Evolutionary conservation across 30 jellyfish, hydroid and myxozoan species (phyloP).

Genomic region (Hydractinia symbiolongicarpus): DNA sequence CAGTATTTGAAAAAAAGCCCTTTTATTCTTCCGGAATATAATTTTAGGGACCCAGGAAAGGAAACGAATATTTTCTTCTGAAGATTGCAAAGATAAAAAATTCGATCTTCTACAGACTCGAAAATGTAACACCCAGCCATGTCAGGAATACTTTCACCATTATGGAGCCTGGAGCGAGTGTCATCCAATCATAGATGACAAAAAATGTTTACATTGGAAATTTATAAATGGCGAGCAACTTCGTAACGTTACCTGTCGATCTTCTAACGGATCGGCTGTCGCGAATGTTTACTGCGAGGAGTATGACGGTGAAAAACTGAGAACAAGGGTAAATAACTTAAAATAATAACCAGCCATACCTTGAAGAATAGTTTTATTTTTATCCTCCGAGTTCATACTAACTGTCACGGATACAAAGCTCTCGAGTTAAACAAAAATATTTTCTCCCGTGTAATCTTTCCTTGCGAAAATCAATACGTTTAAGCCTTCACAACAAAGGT

Average conservation of each 20-base stretch:
- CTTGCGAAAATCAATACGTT: too few relatives aligned
- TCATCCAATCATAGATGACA: not conserved
- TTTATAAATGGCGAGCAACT: conserved; percentile 1
- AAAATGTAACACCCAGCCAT: not conserved
- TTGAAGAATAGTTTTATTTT: not conserved
- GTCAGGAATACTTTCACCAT: conserved; percentile 13
- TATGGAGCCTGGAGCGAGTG: conserved; percentile 7
- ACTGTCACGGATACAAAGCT: too few relatives aligned
- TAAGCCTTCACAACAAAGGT: too few relatives aligned
- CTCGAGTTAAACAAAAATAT: too few relatives aligned
- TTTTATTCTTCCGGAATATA: too few relatives aligned
- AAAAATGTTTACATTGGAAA: not conserved
- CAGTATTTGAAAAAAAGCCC: too few relatives aligned
- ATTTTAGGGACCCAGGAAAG: conserved; percentile 2
- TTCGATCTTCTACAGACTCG: not conserved
- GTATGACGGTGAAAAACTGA: not conserved
- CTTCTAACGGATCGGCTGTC: not conserved
- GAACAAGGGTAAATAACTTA: not conserved
- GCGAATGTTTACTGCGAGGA: not conserved
- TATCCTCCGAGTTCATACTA: too few relatives aligned
- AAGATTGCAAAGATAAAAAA: not conserved
- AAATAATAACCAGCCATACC: not conserved
- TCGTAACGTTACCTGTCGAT: conserved; percentile 5
- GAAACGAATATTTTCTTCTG: not conserved
- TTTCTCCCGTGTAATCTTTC: too few relatives aligned